Evolutionary conservation across 2,113 vertebrate genomes (phyloP).

Genomic region (Pygoscelis adeliae): DNA sequence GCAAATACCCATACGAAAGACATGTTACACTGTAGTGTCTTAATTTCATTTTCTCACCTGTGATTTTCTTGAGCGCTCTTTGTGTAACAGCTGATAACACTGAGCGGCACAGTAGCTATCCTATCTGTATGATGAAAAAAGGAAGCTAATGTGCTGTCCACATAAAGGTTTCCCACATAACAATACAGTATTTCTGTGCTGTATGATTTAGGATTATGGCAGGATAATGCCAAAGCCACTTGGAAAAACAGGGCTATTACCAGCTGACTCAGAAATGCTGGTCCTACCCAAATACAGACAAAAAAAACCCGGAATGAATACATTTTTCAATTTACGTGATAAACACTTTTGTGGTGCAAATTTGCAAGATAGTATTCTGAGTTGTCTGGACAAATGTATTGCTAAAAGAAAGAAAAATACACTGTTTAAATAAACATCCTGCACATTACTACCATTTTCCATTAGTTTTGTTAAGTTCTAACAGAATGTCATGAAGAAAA

Average conservation of each 20-base stretch:
- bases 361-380: not conserved
- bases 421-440: not conserved
- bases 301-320: rapidly evolving
- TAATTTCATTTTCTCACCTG: not conserved
- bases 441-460: not conserved
- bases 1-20: not conserved
- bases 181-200: not conserved
- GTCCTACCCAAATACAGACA: not conserved
- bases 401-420: not conserved
- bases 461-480: not conserved
- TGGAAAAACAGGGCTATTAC: not conserved
- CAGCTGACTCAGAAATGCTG: not conserved
- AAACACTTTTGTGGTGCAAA: not conserved
- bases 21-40: rapidly evolving
- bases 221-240: not conserved
- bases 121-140: not conserved
- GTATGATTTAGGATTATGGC: not conserved
- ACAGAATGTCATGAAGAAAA: not conserved
- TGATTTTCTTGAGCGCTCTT: not conserved
- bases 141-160: not conserved
- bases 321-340: not conserved
- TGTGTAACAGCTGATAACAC: rapidly evolving
- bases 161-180: not conserved
- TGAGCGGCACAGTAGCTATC: not conserved
- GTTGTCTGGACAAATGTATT: not conserved